Evolutionary conservation across 2,797 vertebrate genomes (phyloP).

Genomic region (Hozukius guyotensis): DNA sequence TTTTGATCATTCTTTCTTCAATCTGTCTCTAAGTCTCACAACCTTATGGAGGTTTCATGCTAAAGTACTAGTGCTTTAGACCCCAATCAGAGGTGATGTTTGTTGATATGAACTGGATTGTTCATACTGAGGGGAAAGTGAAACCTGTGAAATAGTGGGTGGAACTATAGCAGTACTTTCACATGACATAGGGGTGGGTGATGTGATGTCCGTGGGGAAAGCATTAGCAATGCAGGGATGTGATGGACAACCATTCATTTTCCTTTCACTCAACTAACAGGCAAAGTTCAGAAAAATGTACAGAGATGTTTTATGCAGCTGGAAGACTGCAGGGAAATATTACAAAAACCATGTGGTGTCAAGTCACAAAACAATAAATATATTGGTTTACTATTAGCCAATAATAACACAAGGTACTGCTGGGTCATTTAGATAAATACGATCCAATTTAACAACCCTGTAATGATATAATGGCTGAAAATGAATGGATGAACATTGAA

Average conservation of each 20-base stretch:
- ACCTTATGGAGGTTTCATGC: not conserved
- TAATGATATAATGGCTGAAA: no score
- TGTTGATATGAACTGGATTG: not conserved
- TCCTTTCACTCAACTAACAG: not conserved
- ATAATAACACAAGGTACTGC: not conserved
- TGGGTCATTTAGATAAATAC: not conserved
- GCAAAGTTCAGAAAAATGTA: not conserved
- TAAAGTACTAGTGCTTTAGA: not conserved
- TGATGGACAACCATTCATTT: not conserved
- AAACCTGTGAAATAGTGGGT: not conserved
- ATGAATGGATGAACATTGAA: not conserved
- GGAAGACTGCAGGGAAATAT: not conserved
- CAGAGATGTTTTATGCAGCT: not conserved
- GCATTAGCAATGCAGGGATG: not conserved
- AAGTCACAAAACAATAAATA: not conserved
- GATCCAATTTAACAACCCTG: not conserved
- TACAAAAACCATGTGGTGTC: not conserved
- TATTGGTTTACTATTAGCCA: not conserved
- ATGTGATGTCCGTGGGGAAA: not conserved
- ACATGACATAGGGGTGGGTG: not conserved
- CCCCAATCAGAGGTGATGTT: not conserved
- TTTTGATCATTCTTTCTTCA: not conserved
- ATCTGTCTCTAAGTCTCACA: not conserved
- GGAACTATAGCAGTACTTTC: not conserved
- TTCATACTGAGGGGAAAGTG: not conserved